Base-by-base conservation (phyloP, 2,888 invertebrate species). In the Agrochola circellaris region DNA sequence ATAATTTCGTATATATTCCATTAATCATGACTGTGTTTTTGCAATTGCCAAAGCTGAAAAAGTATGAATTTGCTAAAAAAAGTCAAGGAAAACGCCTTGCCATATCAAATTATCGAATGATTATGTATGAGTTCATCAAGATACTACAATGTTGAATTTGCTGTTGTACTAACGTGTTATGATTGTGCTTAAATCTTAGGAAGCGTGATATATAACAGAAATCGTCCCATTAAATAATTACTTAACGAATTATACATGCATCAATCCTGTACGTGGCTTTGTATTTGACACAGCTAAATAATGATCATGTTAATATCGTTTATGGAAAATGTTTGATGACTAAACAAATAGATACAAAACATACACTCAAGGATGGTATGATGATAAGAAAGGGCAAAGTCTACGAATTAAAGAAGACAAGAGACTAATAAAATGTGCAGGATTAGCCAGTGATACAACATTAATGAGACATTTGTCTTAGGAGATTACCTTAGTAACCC, bases 261-360 rank as follows among this genome's bases (percentile, higher is more conserved):
- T 82, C 23, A 51, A 58, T 58, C 34, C 26, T 62, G 30, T 42
- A 48, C 3, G 51, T 62, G 17, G 4, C 69, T 67, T 65, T 73
- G 48, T 34, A 48, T 65, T 51, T 67, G 66, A 26, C 42, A 45
- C 5, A 56, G 58, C 34, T 60, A 51, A 42, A 30, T 38, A 60
- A 77, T 58, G 51, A 68, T 15, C 20, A 60, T 13, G 70, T 15
- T 45, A 26, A 60, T 77, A 78, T 65, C 8, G 20, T 42, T 0
- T 26, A 58, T 61, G 51, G 42, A 64, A 67, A 80, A 60, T 54
- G 30, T 51, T 56, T 61, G 54, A 74, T 84, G 68, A 74, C 34
- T 51, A 42, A 66, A 72, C 58, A 48, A 70, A 74, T 60, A 45
- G 5, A 69, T 11, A 26, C 13, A 67, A 48, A 45, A 51, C 9